phyloP scores from a whole-genome alignment of 2,113 vertebrate genomes.

The Hemiscyllium ocellatum region DNA sequence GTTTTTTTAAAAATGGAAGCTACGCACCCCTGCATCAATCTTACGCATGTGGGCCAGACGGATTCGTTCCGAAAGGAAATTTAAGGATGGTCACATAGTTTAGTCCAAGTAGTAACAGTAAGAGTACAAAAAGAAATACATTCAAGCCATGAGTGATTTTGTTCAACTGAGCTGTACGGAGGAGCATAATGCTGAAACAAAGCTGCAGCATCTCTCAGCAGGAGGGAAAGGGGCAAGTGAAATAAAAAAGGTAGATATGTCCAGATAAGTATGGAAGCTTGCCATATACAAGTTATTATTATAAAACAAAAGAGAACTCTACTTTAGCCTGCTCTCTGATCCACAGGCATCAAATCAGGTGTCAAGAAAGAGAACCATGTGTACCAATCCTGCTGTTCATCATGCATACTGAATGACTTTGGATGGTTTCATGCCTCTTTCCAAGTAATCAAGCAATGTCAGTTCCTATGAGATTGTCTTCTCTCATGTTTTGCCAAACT shows the following conservation, averaged over 20 bases:
- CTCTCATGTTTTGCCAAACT: background rate
- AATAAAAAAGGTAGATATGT: background rate
- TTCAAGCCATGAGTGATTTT: no score
- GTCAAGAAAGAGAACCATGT: background rate
- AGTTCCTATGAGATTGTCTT: background rate
- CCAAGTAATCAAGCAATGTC: conserved; percentile 2
- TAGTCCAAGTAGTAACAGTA: background rate
- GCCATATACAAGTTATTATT: background rate
- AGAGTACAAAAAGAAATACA: background rate
- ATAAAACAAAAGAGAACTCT: background rate
- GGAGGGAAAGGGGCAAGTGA: background rate
- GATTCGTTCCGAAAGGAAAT: background rate
- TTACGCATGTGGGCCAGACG: background rate
- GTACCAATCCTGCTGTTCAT: background rate
- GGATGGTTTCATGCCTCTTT: background rate
- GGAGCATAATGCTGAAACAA: background rate
- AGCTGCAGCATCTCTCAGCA: background rate
- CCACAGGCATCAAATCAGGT: background rate
- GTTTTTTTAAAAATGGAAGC: no score
- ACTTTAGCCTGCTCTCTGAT: background rate
- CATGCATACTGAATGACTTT: background rate
- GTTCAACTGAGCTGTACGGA: background rate
- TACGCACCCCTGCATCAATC: background rate
- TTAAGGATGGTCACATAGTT: background rate
- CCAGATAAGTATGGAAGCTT: background rate